These are phyloP conservation scores for Monopis laevigella DNA, from an alignment of 2,888 invertebrate genomes.

Conservation along the genomic window DNA sequence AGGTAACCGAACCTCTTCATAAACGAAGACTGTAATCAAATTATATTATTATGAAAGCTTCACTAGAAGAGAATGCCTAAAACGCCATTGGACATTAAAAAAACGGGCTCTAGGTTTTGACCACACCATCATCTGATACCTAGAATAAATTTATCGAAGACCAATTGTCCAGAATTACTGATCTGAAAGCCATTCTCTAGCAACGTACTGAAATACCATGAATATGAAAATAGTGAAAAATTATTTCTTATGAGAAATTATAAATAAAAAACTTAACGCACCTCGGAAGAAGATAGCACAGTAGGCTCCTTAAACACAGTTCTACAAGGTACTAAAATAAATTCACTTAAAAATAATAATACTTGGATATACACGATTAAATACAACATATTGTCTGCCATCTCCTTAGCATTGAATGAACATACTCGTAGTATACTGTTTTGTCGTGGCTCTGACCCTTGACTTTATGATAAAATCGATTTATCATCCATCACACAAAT, in stretches of 20 bases:
- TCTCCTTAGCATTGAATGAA: too few relatives aligned
- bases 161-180: too few relatives aligned
- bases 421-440: conserved; percentile 1
- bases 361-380: neutral
- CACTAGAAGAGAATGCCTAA: too few relatives aligned
- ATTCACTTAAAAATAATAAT: neutral
- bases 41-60: too few relatives aligned
- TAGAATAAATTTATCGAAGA: too few relatives aligned
- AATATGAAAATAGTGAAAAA: neutral
- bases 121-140: too few relatives aligned
- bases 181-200: too few relatives aligned
- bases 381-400: neutral
- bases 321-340: neutral
- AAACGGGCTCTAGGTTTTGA: too few relatives aligned
- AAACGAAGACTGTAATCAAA: conserved; percentile 65
- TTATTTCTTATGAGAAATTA: neutral
- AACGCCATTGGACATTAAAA: too few relatives aligned
- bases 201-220: too few relatives aligned
- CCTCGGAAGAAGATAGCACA: neutral
- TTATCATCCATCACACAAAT: too few relatives aligned
- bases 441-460: conserved; percentile 2
- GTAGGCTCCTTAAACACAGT: conserved; percentile 1
- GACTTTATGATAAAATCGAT: conserved; percentile 5
- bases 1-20: conserved; percentile 78
- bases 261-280: neutral